phyloP scores from a whole-genome alignment of 1,140 invertebrate species.

The Nomia melanderi region DNA sequence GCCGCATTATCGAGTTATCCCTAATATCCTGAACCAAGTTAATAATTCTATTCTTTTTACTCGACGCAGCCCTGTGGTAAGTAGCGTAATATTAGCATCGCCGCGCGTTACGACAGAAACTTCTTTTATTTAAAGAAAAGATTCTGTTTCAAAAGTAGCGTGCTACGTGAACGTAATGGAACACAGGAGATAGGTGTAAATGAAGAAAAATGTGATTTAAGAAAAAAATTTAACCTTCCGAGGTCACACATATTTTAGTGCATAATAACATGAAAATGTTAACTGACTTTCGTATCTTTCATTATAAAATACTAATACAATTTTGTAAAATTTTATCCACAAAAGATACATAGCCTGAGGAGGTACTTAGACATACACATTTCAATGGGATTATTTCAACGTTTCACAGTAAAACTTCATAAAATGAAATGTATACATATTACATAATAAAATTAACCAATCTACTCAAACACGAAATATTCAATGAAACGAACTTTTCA shows the following conservation, averaged over 20 bases:
- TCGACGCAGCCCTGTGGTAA: background rate
- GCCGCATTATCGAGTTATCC: background rate
- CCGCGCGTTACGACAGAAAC: background rate
- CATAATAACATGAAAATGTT: background rate
- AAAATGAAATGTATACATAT: too few relatives aligned
- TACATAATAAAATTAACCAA: too few relatives aligned
- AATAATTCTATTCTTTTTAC: background rate
- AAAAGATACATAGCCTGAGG: too few relatives aligned
- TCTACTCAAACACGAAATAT: too few relatives aligned
- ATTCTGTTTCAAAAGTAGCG: background rate
- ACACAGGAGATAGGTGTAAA: background rate
- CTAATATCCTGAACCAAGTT: background rate
- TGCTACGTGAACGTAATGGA: background rate
- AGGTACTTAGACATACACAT: too few relatives aligned
- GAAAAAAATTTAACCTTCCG: background rate
- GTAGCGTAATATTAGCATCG: background rate
- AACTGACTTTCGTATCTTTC: background rate
- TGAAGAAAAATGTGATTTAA: background rate
- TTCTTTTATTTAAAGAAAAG: background rate
- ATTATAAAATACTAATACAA: background rate
- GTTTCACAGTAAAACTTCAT: too few relatives aligned
- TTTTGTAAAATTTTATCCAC: too few relatives aligned
- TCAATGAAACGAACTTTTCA: too few relatives aligned
- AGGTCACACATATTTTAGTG: background rate
- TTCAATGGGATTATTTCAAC: too few relatives aligned